Evolutionary conservation across 2,113 vertebrate species (phyloP), one percentile per base, ranked within the genome.

Genomic region (Heloderma charlesbogerti): DNA sequence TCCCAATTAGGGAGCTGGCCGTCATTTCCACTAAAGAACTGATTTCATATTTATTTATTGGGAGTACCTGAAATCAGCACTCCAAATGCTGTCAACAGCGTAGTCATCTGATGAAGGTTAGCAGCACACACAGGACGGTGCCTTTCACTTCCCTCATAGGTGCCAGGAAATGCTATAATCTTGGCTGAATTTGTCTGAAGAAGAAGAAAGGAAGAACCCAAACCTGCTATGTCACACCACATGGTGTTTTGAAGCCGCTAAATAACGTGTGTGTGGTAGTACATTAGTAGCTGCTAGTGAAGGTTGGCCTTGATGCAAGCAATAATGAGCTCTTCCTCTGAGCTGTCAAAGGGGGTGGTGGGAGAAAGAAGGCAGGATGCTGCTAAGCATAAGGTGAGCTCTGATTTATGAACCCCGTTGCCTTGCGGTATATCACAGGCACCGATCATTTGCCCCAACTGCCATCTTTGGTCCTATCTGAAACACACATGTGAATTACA

Each of bases 61-160:
- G 90, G 86, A 89, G 75, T 92, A 3, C 1, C 40, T 34, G 60
- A 86, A 93, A 66, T 7, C 45, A 57, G 84, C 93, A 85, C 72
- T 90, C 69, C 27, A 91, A 90, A 80, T 27, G 2, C 51, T 79
- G 72, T 90, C 91, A 92, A 81, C 54, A 92, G 51, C 60, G 87
- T 45, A 81, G 90, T 57, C 86, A 92, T 93, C 89, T 94, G 89
- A 37, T 74, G 92, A 91, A 71, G 89, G 93, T 92, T 80, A 90
- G 91, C 89, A 93, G 93, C 91, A 83, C 81, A 93, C 92, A 4
- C 74, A 51, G 0, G 3, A 43, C n/a, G 89, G 0, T 0, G 48
- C 79, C 57, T 93, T 93, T 54, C 77, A 1, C 83, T 90, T 78
- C 83, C 74, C 90, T 40, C 63, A 71, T 82, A 91, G 86, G 63